These are phyloP conservation scores for Leptopilina myrica DNA, from an alignment of 2,888 invertebrate genomes.

Conservation along the genomic window DNA sequence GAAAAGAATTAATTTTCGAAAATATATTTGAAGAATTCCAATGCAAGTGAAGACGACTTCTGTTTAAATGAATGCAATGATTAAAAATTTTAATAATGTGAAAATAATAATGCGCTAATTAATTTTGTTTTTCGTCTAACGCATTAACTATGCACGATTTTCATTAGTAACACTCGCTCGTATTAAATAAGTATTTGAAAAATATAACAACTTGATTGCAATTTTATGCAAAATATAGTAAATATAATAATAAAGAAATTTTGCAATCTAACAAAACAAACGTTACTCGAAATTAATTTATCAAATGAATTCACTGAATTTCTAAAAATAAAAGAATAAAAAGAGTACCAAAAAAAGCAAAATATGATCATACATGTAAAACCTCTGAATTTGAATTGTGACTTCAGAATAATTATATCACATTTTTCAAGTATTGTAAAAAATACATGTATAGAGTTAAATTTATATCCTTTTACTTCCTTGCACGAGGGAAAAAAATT, in stretches of 20 bases:
- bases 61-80: not conserved
- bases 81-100: not conserved
- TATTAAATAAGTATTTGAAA: not conserved
- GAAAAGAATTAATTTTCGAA: not conserved
- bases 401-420: not conserved
- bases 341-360: too few species aligned
- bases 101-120: constrained; percentile 27
- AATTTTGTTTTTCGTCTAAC: constrained; percentile 13
- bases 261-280: too few species aligned
- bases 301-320: too few species aligned
- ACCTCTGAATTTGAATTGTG: constrained; percentile 1
- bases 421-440: not conserved
- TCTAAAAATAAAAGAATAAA: too few species aligned
- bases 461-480: not conserved
- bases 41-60: constrained; percentile 5
- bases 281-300: too few species aligned
- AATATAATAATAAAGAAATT: not conserved
- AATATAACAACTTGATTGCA: constrained; percentile 18
- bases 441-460: not conserved
- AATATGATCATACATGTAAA: not conserved
- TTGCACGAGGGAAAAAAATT: not conserved
- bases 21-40: not conserved
- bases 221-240: not conserved
- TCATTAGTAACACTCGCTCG: constrained; percentile 20
- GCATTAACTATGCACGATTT: constrained; percentile 21